phyloP scores from a whole-genome alignment of 2,797 vertebrate species.

The Trichosurus vulpecula region DNA sequence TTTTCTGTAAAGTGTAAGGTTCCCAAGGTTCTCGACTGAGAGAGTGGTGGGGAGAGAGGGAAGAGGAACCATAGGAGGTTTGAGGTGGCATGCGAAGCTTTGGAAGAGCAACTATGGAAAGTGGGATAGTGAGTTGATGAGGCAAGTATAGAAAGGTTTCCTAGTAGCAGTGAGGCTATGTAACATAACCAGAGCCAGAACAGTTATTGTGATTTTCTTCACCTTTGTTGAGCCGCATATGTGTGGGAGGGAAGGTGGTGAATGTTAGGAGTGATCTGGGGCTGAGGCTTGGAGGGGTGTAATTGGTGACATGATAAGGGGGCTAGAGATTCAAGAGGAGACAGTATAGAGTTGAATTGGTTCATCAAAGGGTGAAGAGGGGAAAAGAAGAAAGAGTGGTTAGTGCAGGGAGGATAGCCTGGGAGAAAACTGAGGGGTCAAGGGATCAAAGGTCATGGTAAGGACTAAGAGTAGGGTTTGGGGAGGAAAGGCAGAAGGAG shows the following conservation, averaged over 20 bases:
- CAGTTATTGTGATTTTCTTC: neutral
- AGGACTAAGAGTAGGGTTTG: neutral
- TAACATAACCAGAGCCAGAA: neutral
- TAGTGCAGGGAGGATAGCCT: neutral
- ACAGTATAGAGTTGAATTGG: neutral
- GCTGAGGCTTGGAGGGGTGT: neutral
- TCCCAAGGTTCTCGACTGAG: neutral
- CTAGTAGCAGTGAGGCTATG: neutral
- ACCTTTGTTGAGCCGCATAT: neutral
- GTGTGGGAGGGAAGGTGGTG: neutral
- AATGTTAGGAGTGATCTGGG: neutral
- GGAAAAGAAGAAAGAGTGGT: neutral
- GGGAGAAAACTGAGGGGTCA: neutral
- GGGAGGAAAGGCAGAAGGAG: neutral
- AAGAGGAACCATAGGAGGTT: neutral
- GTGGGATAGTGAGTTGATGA: neutral
- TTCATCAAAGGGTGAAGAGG: neutral
- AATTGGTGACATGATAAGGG: neutral
- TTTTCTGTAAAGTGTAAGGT: neutral
- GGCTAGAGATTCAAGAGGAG: neutral
- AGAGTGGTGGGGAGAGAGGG: neutral
- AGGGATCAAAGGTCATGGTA: neutral
- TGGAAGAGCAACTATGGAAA: neutral
- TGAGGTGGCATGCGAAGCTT: neutral
- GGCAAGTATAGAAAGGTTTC: neutral